Percentiles rank a stretch among this genome's conserved stretches.
Evolutionary conservation across 2,888 invertebrate genomes (phyloP).

Genomic region (Junonia oenone): DNA sequence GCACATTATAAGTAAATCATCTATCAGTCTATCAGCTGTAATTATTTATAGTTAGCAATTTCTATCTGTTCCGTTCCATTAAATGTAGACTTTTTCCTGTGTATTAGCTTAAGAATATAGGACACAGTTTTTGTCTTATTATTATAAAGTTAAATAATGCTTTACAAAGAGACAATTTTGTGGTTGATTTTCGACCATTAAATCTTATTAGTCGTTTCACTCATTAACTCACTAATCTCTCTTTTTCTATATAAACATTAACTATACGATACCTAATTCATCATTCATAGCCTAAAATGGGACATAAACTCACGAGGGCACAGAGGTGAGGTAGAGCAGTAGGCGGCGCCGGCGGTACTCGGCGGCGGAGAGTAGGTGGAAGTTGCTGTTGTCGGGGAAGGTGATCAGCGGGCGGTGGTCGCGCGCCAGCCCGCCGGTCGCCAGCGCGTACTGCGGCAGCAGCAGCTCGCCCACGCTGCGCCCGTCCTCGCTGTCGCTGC

Average conservation of each 20-base stretch:
- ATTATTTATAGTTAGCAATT: constrained; percentile 22
- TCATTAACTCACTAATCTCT: too few relatives aligned
- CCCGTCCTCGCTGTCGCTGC: constrained; percentile 81
- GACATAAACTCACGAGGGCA: constrained; percentile 91
- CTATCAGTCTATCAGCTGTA: constrained; percentile 12
- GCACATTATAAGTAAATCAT: background rate
- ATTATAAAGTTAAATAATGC: too few relatives aligned
- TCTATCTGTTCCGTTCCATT: constrained; percentile 29
- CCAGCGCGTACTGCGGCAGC: constrained; percentile 92
- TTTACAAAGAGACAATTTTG: too few relatives aligned
- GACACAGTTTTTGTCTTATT: too few relatives aligned
- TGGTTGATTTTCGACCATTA: too few relatives aligned
- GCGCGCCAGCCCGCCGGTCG: constrained; percentile 95
- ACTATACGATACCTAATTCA: too few relatives aligned
- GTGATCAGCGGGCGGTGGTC: constrained; percentile 96
- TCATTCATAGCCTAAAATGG: too few relatives aligned
- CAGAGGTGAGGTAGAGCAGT: constrained; percentile 95
- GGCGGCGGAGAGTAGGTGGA: constrained; percentile 88
- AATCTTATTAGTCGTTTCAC: too few relatives aligned
- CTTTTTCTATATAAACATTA: too few relatives aligned
- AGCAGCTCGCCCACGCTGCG: constrained; percentile 92
- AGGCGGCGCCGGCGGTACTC: constrained; percentile 94
- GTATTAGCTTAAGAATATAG: background rate
- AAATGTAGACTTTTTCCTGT: background rate
- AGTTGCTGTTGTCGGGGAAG: constrained; percentile 95